Percentiles rank a stretch among this genome's conserved stretches.
Evolutionary conservation across 2,113 vertebrate genomes (phyloP).

Genomic region (Muntiacus reevesi): DNA sequence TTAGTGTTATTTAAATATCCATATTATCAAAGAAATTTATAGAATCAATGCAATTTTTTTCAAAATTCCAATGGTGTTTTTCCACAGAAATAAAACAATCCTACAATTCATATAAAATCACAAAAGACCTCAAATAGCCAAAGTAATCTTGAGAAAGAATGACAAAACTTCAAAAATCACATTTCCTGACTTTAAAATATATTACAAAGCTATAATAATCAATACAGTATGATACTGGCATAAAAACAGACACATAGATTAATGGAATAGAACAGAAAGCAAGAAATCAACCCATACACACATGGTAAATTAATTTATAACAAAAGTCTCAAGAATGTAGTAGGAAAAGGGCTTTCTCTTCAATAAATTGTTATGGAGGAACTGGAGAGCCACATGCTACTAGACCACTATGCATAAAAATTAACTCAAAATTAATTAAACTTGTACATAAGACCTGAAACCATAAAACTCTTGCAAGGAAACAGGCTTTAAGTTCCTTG

Average conservation of each 20-base stretch:
- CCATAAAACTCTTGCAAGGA: neutral
- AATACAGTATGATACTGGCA: neutral
- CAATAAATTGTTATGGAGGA: neutral
- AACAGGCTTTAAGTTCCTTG: neutral
- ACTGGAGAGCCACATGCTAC: neutral
- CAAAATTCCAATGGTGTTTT: neutral
- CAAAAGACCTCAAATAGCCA: neutral
- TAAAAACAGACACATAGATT: neutral
- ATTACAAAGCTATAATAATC: neutral
- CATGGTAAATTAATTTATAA: neutral
- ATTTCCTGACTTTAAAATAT: neutral
- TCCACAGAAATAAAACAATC: neutral
- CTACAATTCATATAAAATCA: neutral
- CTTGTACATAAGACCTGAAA: neutral
- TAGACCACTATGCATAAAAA: neutral
- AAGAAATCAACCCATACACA: neutral
- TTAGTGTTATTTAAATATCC: neutral
- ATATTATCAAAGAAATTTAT: neutral
- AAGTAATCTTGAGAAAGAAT: neutral
- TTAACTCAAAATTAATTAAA: neutral
- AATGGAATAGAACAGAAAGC: neutral
- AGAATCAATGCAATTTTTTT: neutral
- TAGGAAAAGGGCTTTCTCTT: neutral
- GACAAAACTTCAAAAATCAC: neutral
- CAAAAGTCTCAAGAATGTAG: neutral